These are phyloP conservation scores for Pantherophis alleghaniensis DNA, from an alignment of 2,797 vertebrate species.

Conservation along the genomic window DNA sequence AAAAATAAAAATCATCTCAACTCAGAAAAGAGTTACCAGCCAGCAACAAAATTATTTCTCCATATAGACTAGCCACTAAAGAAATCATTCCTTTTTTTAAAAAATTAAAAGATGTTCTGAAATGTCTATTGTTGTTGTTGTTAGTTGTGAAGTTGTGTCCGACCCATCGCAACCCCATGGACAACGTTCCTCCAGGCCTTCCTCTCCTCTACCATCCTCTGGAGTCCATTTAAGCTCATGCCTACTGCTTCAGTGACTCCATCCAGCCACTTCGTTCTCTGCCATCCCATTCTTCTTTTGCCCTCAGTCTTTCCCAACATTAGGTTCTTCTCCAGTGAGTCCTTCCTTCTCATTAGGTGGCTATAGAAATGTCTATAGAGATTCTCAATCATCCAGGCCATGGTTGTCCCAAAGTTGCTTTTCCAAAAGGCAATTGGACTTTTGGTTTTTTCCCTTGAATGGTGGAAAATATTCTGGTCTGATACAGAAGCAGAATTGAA, in stretches of 20 bases:
- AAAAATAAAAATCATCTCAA: not conserved
- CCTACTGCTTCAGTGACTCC: too few relatives aligned
- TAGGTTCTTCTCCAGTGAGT: too few relatives aligned
- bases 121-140: not conserved
- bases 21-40: not conserved
- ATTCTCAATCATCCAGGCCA: not conserved
- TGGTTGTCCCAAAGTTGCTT: not conserved
- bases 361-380: not conserved
- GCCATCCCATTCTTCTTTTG: too few relatives aligned
- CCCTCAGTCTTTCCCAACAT: too few relatives aligned
- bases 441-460: not conserved
- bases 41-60: not conserved
- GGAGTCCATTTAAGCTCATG: too few relatives aligned
- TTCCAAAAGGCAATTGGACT: not conserved
- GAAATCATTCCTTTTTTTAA: not conserved
- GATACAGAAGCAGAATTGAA: not conserved
- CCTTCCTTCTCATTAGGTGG: too few relatives aligned
- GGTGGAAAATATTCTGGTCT: not conserved
- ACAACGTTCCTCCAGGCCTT: too few relatives aligned
- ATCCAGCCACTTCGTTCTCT: too few relatives aligned
- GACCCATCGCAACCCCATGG: too few relatives aligned
- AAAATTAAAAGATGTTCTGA: not conserved
- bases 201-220: too few relatives aligned
- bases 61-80: not conserved
- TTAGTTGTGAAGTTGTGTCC: too few relatives aligned